Conservation (phyloP, 2,113 vertebrate genomes). For the Myanophis thanlyinensis region DNA sequence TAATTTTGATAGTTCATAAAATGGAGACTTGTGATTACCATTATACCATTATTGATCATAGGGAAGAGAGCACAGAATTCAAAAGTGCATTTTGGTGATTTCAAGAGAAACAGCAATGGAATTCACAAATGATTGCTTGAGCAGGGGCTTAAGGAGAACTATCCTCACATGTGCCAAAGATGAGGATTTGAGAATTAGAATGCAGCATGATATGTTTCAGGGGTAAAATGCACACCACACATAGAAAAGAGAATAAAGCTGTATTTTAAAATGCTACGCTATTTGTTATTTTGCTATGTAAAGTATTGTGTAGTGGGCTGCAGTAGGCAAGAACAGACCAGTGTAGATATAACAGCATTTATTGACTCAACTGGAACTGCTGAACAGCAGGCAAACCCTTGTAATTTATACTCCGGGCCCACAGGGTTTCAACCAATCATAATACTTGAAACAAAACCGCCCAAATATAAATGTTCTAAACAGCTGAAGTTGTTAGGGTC, state of each 20-base stretch:
- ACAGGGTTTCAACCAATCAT: too few species aligned
- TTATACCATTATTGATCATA: neutral
- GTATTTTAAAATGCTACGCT: neutral
- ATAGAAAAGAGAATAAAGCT: neutral
- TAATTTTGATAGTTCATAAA: neutral
- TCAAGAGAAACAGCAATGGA: neutral
- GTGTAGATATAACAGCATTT: too few species aligned
- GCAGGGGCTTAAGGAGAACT: neutral
- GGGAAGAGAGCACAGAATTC: neutral
- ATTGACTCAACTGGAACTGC: too few species aligned
- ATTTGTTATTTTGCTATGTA: too few species aligned
- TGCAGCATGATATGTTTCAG: neutral
- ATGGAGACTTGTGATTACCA: neutral
- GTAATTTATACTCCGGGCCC: too few species aligned
- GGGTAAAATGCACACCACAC: neutral
- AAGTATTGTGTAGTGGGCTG: too few species aligned
- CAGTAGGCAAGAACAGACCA: too few species aligned
- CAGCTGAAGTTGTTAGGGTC: too few species aligned
- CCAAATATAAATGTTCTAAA: too few species aligned
- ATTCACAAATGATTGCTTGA: neutral
- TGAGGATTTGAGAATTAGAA: neutral
- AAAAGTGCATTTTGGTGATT: neutral
- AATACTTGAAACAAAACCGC: too few species aligned
- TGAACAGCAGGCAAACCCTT: too few species aligned
- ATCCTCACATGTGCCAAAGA: neutral